Evolutionary conservation across 2,888 invertebrate genomes (phyloP).

Genomic region (Disparrhopalites patrizii): DNA sequence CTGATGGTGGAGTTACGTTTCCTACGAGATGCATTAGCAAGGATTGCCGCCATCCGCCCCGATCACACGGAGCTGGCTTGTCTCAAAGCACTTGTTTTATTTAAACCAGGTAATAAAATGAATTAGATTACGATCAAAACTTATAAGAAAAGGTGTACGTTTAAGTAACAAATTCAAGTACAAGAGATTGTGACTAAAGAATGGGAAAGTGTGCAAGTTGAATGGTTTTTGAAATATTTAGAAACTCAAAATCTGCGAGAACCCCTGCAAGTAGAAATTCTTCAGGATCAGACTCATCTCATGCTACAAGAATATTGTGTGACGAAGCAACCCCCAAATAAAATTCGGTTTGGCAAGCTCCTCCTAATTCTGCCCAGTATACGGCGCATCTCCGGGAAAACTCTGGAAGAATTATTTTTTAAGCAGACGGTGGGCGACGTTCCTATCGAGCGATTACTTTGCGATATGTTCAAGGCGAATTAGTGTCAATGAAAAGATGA

Average conservation of each 20-base stretch:
- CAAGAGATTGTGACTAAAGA: no score
- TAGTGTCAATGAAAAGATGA: background rate
- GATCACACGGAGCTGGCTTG: slow-evolving; percentile 82
- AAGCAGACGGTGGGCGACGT: slow-evolving; percentile 71
- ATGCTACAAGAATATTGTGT: slow-evolving; percentile 59
- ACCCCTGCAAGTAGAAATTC: slow-evolving; percentile 56
- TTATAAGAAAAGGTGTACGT: no score
- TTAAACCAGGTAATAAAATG: slow-evolving; percentile 66
- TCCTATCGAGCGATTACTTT: slow-evolving; percentile 65
- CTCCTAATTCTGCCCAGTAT: slow-evolving; percentile 68
- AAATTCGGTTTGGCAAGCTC: slow-evolving; percentile 67
- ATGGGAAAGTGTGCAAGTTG: no score
- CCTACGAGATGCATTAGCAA: slow-evolving; percentile 63
- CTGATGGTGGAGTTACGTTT: slow-evolving; percentile 59
- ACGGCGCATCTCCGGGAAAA: slow-evolving; percentile 56
- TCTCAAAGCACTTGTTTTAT: slow-evolving; percentile 75
- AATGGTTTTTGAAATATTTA: no score
- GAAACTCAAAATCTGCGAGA: slow-evolving; percentile 63
- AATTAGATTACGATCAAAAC: background rate
- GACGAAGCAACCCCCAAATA: slow-evolving; percentile 49
- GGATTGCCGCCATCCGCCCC: slow-evolving; percentile 63
- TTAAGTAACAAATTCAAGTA: no score
- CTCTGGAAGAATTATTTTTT: slow-evolving; percentile 69
- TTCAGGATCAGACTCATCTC: slow-evolving; percentile 77
- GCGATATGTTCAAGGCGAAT: slow-evolving; percentile 56